A percentile compares a stretch with the other conserved stretches of the same genome.
These are phyloP conservation scores for Leptopilina boulardi DNA, from an alignment of 1,140 invertebrate genomes.

Conservation along the genomic window DNA sequence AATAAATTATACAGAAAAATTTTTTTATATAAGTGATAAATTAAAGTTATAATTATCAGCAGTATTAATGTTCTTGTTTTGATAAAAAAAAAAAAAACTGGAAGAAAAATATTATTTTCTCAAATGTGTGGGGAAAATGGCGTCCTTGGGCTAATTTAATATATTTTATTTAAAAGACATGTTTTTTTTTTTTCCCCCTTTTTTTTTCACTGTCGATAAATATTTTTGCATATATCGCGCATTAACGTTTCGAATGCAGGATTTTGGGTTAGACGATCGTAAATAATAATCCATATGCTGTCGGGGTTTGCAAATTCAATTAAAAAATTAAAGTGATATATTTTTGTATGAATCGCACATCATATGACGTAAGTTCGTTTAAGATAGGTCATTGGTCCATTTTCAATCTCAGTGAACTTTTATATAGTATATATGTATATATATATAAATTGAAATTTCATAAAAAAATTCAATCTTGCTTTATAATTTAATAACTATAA, in stretches of 20 bases:
- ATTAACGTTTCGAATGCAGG: not conserved
- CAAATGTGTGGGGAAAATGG: too few relatives aligned
- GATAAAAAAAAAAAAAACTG: too few relatives aligned
- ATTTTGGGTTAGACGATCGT: constrained; percentile 8
- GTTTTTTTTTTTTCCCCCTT: not conserved
- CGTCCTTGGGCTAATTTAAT: not conserved
- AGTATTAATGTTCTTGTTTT: too few relatives aligned
- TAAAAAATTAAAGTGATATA: not conserved
- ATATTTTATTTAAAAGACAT: not conserved
- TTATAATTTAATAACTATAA: too few relatives aligned
- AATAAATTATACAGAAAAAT: too few relatives aligned
- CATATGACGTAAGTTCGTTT: not conserved
- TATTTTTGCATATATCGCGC: not conserved
- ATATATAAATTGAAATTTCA: too few relatives aligned
- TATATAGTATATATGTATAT: too few relatives aligned
- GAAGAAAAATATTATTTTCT: too few relatives aligned
- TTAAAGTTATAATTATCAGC: too few relatives aligned
- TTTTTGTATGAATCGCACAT: constrained; percentile 3
- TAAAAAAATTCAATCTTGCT: too few relatives aligned
- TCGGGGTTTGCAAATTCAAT: not conserved
- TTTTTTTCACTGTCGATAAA: not conserved
- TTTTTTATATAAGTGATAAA: too few relatives aligned
- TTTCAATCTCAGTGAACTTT: not conserved
- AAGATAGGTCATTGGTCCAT: constrained; percentile 10
- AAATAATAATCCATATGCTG: not conserved